Evolutionary conservation across 2,888 invertebrate genomes (phyloP).

Genomic region (Gasteruption jaculator): DNA sequence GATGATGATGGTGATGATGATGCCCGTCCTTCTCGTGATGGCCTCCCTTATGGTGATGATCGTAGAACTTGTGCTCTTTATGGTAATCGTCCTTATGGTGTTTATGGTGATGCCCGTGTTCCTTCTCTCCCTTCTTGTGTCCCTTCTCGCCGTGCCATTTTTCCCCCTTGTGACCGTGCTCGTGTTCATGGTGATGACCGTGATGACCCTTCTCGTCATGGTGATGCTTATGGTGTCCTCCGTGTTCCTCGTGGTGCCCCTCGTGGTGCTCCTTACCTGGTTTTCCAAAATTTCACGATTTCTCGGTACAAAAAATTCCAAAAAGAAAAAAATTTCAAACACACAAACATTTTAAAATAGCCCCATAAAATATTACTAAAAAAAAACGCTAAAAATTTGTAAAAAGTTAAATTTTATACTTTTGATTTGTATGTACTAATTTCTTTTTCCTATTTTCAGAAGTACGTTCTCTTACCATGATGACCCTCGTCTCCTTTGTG

Average conservation of each 20-base stretch:
- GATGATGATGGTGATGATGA: slow-evolving; percentile 63
- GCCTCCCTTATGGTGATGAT: slow-evolving; percentile 68
- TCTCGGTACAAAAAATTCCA: too few species aligned
- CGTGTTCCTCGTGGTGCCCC: slow-evolving; percentile 61
- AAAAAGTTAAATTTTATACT: too few species aligned
- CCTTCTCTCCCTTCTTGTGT: slow-evolving; percentile 73
- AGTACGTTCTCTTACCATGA: too few species aligned
- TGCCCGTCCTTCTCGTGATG: slow-evolving; percentile 67
- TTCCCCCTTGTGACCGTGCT: slow-evolving; percentile 64
- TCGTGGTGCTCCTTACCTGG: slow-evolving; percentile 59
- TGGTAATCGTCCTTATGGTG: slow-evolving; percentile 76
- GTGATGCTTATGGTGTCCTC: slow-evolving; percentile 62
- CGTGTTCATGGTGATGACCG: slow-evolving; percentile 64
- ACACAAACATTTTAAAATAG: too few species aligned
- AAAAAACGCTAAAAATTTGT: too few species aligned
- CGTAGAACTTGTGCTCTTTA: slow-evolving; percentile 75
- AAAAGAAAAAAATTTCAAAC: too few species aligned
- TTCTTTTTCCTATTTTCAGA: too few species aligned
- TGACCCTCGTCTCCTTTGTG: slow-evolving; percentile 60
- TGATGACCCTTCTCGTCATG: slow-evolving; percentile 63
- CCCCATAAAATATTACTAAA: too few species aligned
- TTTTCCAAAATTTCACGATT: slow-evolving; percentile 59
- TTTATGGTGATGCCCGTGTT: slow-evolving; percentile 74
- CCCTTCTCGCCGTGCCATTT: slow-evolving; percentile 72
- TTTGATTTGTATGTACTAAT: too few species aligned